phyloP scores from a whole-genome alignment of 2,797 vertebrate genomes.

The Oceanodroma leucorhoa region DNA sequence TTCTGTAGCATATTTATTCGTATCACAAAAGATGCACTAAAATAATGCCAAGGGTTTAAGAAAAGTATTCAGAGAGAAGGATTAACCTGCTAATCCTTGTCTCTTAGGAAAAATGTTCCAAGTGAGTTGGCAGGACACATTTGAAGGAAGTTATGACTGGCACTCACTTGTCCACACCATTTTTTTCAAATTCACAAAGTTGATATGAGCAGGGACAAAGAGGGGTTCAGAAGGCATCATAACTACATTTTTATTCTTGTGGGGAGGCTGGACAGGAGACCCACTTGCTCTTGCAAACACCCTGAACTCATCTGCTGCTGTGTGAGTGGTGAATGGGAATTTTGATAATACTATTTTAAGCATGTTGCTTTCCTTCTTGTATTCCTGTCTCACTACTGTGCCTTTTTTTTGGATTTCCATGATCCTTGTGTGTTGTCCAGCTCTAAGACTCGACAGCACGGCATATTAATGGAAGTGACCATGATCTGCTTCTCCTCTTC shows the following conservation, averaged over 20 bases:
- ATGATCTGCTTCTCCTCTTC: neutral
- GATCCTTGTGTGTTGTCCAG: neutral
- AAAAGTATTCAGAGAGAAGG: neutral
- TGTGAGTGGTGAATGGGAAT: neutral
- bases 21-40: neutral
- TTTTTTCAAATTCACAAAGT: neutral
- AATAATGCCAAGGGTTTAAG: neutral
- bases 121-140: neutral
- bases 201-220: neutral
- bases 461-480: neutral
- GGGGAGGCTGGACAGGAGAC: neutral
- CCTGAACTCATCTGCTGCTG: neutral
- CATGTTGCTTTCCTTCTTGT: neutral
- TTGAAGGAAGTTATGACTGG: neutral
- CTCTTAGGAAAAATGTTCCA: neutral
- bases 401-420: neutral
- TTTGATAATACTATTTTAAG: neutral
- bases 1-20: neutral
- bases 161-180: neutral
- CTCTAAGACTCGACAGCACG: neutral
- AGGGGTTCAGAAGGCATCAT: neutral
- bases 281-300: neutral
- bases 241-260: neutral
- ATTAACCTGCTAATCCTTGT: neutral
- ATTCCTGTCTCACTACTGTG: neutral